Conservation (phyloP, 2,797 vertebrate genomes). For the Micropoecilia bifurca region DNA sequence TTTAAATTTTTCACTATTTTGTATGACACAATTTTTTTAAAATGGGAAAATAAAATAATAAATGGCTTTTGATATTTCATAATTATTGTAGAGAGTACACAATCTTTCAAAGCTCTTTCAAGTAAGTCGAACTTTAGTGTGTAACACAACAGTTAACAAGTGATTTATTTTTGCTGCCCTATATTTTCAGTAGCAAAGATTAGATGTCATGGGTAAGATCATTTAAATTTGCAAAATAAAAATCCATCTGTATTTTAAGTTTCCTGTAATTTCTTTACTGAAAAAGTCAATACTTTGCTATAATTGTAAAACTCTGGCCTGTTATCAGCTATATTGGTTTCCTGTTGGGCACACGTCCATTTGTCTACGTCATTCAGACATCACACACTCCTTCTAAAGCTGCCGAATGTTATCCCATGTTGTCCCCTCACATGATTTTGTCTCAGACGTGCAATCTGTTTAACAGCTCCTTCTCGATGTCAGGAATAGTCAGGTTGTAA, state of each 20-base stretch:
- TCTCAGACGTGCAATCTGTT: slow-evolving; percentile 64
- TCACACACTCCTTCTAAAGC: slow-evolving; percentile 1
- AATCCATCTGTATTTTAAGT: background rate
- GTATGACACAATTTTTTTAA: background rate
- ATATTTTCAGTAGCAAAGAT: background rate
- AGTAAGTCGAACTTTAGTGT: background rate
- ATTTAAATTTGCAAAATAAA: background rate
- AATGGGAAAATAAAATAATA: background rate
- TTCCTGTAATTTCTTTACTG: background rate
- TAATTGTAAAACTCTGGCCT: background rate
- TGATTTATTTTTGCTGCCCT: background rate
- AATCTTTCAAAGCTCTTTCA: background rate
- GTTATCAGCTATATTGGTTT: background rate
- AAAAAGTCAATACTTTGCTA: background rate
- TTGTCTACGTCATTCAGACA: slow-evolving; percentile 13
- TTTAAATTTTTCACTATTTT: too few relatives aligned
- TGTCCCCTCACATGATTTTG: slow-evolving; percentile 50
- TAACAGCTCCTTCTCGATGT: slow-evolving; percentile 54
- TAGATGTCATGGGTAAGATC: background rate
- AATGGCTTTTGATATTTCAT: background rate
- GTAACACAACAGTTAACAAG: background rate
- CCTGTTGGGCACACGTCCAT: background rate
- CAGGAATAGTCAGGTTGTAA: slow-evolving; percentile 78
- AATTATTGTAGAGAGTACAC: background rate
- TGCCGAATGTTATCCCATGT: slow-evolving; percentile 34